Conservation (phyloP, 2,888 invertebrate genomes). For the Sialis fuliginosa region DNA sequence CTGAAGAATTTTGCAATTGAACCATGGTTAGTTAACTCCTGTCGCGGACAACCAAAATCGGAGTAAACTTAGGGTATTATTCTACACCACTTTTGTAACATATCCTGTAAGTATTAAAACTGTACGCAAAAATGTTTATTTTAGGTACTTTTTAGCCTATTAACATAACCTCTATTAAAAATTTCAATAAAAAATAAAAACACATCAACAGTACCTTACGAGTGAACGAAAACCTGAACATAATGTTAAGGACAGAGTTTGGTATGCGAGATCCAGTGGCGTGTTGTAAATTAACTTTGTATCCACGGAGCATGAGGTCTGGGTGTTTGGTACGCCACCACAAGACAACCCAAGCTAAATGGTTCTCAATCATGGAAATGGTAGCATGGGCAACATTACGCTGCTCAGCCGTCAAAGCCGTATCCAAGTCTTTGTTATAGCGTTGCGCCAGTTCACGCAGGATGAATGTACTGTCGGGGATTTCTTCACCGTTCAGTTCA, state of each 20-base stretch:
- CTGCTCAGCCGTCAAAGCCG: slow-evolving; percentile 66
- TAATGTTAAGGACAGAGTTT: slow-evolving; percentile 71
- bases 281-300: slow-evolving; percentile 80
- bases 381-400: slow-evolving; percentile 79
- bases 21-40: no score
- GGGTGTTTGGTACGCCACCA: slow-evolving; percentile 89
- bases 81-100: no score
- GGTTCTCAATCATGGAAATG: slow-evolving; percentile 89
- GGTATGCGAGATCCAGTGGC: slow-evolving; percentile 77
- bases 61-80: no score
- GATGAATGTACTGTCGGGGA: slow-evolving; percentile 81
- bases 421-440: slow-evolving; percentile 70
- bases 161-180: neutral
- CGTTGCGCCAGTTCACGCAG: slow-evolving; percentile 72
- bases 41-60: no score
- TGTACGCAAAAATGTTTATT: no score
- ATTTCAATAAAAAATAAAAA: neutral
- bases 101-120: no score
- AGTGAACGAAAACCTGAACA: slow-evolving; percentile 73
- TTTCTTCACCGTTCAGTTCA: slow-evolving; percentile 86
- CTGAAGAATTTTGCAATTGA: no score
- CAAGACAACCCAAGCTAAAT: slow-evolving; percentile 77
- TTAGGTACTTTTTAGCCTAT: no score
- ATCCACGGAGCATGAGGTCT: slow-evolving; percentile 76
- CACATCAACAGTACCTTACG: slow-evolving; percentile 47